phyloP scores from a whole-genome alignment of 2,888 invertebrate species.

The Cryptocheilus praepositus region DNA sequence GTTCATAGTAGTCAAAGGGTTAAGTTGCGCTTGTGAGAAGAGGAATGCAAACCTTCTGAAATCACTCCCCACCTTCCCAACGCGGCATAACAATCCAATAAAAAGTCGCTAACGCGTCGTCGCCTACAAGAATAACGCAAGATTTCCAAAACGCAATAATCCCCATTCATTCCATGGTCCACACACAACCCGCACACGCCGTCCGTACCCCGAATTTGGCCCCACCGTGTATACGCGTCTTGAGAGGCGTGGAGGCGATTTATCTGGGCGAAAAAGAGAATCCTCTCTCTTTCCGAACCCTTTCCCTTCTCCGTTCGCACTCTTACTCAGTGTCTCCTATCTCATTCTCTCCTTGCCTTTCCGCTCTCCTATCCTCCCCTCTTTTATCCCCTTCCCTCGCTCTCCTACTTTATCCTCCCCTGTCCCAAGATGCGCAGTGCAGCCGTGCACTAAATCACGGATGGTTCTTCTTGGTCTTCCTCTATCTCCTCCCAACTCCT shows the following conservation, averaged over 20 bases:
- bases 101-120: too few species aligned
- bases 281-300: conserved; percentile 29
- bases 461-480: conserved; percentile 60
- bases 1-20: too few species aligned
- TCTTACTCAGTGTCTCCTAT: conserved; percentile 21
- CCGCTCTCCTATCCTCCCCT: conserved; percentile 26
- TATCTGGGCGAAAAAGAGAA: conserved; percentile 56
- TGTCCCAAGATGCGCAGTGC: conserved; percentile 56
- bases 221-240: not conserved
- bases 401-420: conserved; percentile 10
- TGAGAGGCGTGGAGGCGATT: conserved; percentile 55
- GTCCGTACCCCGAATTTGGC: too few species aligned
- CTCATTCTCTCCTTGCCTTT: conserved; percentile 20
- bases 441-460: conserved; percentile 69
- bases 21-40: too few species aligned
- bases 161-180: too few species aligned
- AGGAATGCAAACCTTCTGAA: too few species aligned
- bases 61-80: too few species aligned
- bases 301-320: conserved; percentile 17
- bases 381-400: conserved; percentile 2
- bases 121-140: too few species aligned
- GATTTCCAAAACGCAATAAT: too few species aligned
- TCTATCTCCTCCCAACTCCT: conserved; percentile 43
- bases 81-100: too few species aligned
- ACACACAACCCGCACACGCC: too few species aligned